Evolutionary conservation across 92 coral and sea anemone species (phyloP).

Genomic region (Zoanthus solanderi): DNA sequence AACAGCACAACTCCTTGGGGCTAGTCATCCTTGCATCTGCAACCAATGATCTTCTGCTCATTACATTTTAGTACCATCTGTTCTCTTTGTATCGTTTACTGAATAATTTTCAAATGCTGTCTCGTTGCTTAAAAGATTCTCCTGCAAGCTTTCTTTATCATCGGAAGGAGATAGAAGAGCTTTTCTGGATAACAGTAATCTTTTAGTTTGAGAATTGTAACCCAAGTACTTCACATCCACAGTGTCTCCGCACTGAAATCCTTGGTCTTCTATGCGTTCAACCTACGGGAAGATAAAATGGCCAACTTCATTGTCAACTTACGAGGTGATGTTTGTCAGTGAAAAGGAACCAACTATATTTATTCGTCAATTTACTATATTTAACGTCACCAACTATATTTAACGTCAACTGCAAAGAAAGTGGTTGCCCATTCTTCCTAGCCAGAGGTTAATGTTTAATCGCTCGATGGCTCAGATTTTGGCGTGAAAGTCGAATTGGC

Average conservation of each 20-base stretch:
- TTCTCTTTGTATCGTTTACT: slow-evolving; percentile 7
- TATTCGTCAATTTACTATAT: too few relatives aligned
- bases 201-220: slow-evolving; percentile 68
- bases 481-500: too few relatives aligned
- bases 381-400: too few relatives aligned
- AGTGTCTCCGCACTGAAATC: slow-evolving; percentile 71
- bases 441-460: too few relatives aligned
- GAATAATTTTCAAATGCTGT: neutral
- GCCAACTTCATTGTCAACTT: neutral
- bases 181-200: slow-evolving; percentile 81
- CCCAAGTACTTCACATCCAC: slow-evolving; percentile 90
- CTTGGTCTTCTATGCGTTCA: slow-evolving; percentile 66
- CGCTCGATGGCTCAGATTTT: too few relatives aligned
- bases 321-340: too few relatives aligned
- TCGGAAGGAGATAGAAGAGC: slow-evolving; percentile 74
- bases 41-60: neutral
- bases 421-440: too few relatives aligned
- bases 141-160: neutral
- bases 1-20: too few relatives aligned
- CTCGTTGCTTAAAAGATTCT: neutral
- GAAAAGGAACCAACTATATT: too few relatives aligned
- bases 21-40: too few relatives aligned
- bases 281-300: slow-evolving; percentile 44
- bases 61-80: slow-evolving; percentile 7
- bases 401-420: too few relatives aligned